Conservation (phyloP, 2,888 invertebrate species). For the Diaphora mendica region DNA sequence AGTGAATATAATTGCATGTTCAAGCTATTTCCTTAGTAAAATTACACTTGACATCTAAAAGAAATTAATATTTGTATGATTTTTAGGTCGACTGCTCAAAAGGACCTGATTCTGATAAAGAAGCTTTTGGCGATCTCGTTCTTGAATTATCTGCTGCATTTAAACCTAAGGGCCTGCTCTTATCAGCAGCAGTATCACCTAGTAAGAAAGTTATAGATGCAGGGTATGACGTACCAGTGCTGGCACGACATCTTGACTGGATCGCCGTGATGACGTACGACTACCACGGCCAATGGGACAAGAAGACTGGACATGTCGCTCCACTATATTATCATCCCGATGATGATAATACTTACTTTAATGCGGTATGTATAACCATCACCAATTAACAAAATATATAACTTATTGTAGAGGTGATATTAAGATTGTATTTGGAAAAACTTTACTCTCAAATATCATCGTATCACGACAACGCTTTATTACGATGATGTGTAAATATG, state of each 20-base stretch:
- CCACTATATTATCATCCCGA: conserved; percentile 94
- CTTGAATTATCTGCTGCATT: conserved; percentile 90
- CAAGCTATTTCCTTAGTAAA: not conserved
- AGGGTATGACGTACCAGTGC: conserved; percentile 92
- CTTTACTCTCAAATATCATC: not conserved
- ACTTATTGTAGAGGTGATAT: not conserved
- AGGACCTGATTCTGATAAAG: conserved; percentile 94
- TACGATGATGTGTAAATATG: not conserved
- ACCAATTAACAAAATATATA: not conserved
- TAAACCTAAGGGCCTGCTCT: conserved; percentile 88
- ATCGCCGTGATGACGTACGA: conserved; percentile 97
- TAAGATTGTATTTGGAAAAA: not conserved
- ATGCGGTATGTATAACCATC: conserved; percentile 86
- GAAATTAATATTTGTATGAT: not conserved
- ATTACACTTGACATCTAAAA: not conserved
- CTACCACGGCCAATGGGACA: conserved; percentile 97
- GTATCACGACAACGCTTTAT: not conserved
- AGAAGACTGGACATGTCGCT: conserved; percentile 95
- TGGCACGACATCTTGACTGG: conserved; percentile 93
- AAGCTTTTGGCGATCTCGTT: conserved; percentile 91
- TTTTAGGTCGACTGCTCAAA: conserved; percentile 93
- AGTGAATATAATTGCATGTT: not conserved
- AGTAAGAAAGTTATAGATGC: conserved; percentile 95
- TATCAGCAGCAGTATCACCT: conserved; percentile 95
- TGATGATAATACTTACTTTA: conserved; percentile 93